Percentiles rank a stretch among this genome's conserved stretches.
Conservation (phyloP, 2,113 vertebrate species). For the Myiozetetes cayanensis region DNA sequence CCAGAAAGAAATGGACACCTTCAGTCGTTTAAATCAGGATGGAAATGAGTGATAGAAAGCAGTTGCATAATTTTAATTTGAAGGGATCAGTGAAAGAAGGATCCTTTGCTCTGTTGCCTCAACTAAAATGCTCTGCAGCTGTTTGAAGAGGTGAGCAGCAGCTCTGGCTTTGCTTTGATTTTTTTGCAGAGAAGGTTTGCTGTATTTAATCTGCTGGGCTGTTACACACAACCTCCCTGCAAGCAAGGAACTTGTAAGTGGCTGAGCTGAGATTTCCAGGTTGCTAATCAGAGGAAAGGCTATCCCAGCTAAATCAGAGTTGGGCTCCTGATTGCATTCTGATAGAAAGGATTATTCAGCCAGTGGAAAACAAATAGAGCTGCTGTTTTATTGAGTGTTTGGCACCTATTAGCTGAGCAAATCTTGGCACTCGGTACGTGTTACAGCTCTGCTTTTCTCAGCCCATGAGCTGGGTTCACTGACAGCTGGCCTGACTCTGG, state of each 20-base stretch:
- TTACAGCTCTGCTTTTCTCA: neutral
- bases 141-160: neutral
- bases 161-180: neutral
- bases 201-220: neutral
- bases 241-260: neutral
- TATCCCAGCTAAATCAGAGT: neutral
- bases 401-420: neutral
- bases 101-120: neutral
- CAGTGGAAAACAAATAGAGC: neutral
- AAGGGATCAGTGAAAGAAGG: neutral
- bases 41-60: neutral
- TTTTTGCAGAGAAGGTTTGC: neutral
- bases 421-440: neutral
- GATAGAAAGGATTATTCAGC: neutral
- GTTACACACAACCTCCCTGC: neutral
- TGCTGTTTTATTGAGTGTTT: neutral
- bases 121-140: neutral
- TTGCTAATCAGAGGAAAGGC: neutral
- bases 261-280: conserved; percentile 10
- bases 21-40: neutral
- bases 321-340: neutral
- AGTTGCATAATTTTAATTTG: neutral
- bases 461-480: neutral
- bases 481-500: neutral
- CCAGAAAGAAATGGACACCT: neutral